A percentile compares a stretch with the other conserved stretches of the same genome.
Conservation (phyloP, 2,113 vertebrate genomes). For the Phalacrocorax brasilianus region DNA sequence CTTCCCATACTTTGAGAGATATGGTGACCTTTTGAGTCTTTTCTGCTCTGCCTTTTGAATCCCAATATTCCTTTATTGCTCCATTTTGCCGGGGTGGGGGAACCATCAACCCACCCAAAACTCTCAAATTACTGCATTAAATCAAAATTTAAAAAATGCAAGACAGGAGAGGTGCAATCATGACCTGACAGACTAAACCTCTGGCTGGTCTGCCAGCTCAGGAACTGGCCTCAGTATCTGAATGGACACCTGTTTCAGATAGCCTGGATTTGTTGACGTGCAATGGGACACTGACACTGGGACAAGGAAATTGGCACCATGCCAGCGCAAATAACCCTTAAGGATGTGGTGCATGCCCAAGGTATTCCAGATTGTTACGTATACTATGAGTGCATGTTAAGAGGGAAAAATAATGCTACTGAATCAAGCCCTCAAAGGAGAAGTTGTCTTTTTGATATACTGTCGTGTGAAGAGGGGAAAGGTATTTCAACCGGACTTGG, state of each 20-base stretch:
- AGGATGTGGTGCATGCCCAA: neutral
- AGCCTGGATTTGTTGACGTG: neutral
- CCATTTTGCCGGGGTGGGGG: neutral
- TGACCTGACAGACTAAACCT: neutral
- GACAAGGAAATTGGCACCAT: neutral
- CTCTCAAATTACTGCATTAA: neutral
- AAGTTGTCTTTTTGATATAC: too few relatives aligned
- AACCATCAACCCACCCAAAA: neutral
- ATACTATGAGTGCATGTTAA: neutral
- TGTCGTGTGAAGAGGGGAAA: neutral
- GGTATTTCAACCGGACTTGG: neutral
- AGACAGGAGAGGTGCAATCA: neutral
- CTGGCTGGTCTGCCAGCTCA: neutral
- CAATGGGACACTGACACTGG: fast-evolving
- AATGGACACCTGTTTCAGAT: neutral
- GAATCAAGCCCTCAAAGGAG: neutral
- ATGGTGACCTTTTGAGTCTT: neutral
- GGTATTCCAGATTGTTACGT: neutral
- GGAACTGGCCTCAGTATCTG: neutral
- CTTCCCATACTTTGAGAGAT: neutral
- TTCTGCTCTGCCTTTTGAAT: neutral
- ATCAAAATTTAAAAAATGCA: neutral
- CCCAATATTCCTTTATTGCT: neutral
- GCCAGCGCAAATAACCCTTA: neutral
- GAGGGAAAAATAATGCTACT: neutral